Percentiles rank a stretch among this genome's conserved stretches.
Conservation (phyloP, 92 coral and sea anemone species). For the Blastomussa wellsi region DNA sequence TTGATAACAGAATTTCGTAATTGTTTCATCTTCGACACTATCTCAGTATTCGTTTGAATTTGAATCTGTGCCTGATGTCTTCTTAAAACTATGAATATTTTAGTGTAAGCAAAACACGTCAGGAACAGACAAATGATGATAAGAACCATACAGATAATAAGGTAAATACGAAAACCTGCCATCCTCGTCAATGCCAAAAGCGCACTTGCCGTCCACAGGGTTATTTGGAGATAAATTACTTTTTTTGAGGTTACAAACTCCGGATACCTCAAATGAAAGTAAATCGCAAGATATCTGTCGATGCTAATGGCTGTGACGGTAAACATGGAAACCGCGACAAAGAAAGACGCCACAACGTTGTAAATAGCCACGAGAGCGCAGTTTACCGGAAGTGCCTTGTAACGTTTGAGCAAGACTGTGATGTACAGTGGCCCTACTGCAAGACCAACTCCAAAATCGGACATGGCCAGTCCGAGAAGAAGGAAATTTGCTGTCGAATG, state of each 20-base stretch:
- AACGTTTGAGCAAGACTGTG: neutral
- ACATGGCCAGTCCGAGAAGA: neutral
- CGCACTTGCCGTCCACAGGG: neutral
- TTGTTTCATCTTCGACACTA: neutral
- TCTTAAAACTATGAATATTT: neutral
- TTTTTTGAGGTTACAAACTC: neutral
- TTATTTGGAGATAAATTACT: neutral
- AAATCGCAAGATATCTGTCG: constrained; percentile 5
- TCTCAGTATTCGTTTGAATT: neutral
- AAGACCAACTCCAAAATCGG: constrained; percentile 4
- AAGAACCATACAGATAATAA: neutral
- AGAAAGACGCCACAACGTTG: neutral
- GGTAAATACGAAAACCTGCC: neutral
- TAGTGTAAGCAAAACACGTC: neutral
- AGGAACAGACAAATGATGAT: neutral
- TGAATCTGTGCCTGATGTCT: neutral
- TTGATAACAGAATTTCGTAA: neutral
- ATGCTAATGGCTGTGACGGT: neutral
- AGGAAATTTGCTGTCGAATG: constrained; percentile 1
- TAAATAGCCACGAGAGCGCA: neutral
- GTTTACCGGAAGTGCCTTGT: neutral
- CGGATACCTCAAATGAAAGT: neutral
- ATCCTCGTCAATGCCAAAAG: neutral
- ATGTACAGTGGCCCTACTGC: neutral
- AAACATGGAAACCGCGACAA: neutral